These are phyloP conservation scores for Enteromius afrohamiltoni DNA, from an alignment of 2,797 vertebrate genomes.

Conservation along the genomic window DNA sequence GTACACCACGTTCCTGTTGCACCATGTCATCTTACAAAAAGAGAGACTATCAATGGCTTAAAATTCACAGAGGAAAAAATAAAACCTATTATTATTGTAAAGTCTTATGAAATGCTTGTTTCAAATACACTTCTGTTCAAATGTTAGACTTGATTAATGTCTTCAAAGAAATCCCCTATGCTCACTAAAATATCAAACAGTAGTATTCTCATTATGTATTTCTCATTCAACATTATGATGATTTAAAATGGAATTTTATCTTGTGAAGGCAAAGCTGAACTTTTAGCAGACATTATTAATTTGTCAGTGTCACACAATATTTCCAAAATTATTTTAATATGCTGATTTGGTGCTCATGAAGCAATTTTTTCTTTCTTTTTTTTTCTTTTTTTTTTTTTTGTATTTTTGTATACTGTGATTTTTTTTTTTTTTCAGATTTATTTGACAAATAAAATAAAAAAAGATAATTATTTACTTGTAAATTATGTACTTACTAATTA, in stretches of 20 bases:
- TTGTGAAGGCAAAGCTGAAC: background rate
- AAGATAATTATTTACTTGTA: too few species aligned
- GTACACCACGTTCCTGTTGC: slow-evolving; percentile 6
- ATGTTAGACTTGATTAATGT: background rate
- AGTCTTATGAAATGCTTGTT: background rate
- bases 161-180: background rate
- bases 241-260: background rate
- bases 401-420: background rate
- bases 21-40: background rate
- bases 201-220: background rate
- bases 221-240: background rate
- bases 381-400: too few species aligned
- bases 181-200: slow-evolving; percentile 3
- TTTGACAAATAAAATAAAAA: background rate
- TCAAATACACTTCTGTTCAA: slow-evolving; percentile 8
- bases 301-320: background rate
- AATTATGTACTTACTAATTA: too few species aligned
- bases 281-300: background rate
- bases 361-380: background rate
- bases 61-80: background rate
- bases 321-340: background rate
- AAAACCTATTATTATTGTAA: background rate
- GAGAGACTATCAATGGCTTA: background rate
- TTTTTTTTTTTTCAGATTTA: background rate
- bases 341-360: background rate